Evolutionary conservation across 2,888 invertebrate species (phyloP).

Genomic region (Stegana nigrithorax): DNA sequence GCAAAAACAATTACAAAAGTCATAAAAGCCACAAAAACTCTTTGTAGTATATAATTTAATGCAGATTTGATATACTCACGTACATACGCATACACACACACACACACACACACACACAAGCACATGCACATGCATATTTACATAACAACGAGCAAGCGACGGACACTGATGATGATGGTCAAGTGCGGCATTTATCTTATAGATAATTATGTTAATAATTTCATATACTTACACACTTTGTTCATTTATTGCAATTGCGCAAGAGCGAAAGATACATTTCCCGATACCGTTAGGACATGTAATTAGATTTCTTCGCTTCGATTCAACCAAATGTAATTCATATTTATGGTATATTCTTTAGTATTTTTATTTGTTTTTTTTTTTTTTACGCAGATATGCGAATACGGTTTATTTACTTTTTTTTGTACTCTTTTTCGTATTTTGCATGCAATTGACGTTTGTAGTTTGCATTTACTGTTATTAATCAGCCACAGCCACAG

Average conservation of each 20-base stretch:
- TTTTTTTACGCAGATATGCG: conserved; percentile 18
- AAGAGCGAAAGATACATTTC: not conserved
- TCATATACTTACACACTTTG: too few relatives aligned
- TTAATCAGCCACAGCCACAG: not conserved
- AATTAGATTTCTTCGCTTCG: conserved; percentile 48
- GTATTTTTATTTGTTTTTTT: conserved; percentile 27
- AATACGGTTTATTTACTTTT: not conserved
- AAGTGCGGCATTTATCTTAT: conserved; percentile 57
- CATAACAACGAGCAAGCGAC: conserved; percentile 12
- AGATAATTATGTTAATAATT: conserved; percentile 39
- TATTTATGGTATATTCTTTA: too few relatives aligned
- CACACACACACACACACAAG: too few relatives aligned
- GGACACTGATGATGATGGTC: conserved; percentile 25
- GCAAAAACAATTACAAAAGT: conserved; percentile 38
- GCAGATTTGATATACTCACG: conserved; percentile 14
- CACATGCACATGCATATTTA: too few relatives aligned
- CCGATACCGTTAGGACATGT: conserved; percentile 46
- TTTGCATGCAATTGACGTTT: too few relatives aligned
- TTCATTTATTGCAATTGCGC: conserved; percentile 14
- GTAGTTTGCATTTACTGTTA: conserved; percentile 33
- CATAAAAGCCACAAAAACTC: conserved; percentile 35
- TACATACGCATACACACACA: too few relatives aligned
- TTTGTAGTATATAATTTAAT: conserved; percentile 13
- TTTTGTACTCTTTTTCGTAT: too few relatives aligned
- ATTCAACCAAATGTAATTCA: conserved; percentile 38